A percentile compares a stretch with the other conserved stretches of the same genome.
Conservation (phyloP, 2,797 vertebrate genomes). For the Euphonia xanthogaster region DNA sequence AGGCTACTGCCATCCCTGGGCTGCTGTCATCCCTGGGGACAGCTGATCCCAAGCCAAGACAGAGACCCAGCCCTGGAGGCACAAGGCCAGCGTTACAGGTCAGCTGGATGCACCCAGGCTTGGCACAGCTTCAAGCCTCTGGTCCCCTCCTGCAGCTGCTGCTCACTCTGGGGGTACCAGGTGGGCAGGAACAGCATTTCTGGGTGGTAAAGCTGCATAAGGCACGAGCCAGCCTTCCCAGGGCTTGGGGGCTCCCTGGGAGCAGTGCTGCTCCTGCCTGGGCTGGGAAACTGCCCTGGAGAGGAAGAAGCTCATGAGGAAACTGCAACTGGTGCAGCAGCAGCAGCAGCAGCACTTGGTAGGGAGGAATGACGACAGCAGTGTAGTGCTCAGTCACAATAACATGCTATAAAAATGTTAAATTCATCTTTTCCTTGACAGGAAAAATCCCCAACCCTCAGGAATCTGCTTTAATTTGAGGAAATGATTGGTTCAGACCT, state of each 20-base stretch:
- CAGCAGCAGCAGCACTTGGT: rapidly evolving
- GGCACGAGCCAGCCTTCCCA: not conserved
- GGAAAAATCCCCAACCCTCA: not conserved
- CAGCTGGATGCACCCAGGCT: not conserved
- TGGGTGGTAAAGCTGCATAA: not conserved
- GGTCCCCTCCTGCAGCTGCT: not conserved
- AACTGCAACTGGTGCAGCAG: not conserved
- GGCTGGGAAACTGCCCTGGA: not conserved
- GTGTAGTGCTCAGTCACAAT: not conserved
- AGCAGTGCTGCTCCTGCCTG: not conserved
- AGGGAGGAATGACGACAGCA: not conserved
- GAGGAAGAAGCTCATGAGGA: rapidly evolving
- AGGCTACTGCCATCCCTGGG: not conserved
- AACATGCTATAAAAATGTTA: not conserved
- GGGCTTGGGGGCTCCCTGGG: not conserved
- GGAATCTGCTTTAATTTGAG: not conserved
- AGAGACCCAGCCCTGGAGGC: not conserved
- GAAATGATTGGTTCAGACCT: not conserved
- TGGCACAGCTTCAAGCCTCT: not conserved
- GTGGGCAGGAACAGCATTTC: not conserved
- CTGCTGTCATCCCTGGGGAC: not conserved
- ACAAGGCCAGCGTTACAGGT: not conserved
- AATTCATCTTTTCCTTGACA: not conserved
- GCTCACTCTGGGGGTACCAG: not conserved
- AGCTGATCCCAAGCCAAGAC: not conserved